phyloP scores from a whole-genome alignment of 2,113 vertebrate genomes.

The Mobula hypostoma region DNA sequence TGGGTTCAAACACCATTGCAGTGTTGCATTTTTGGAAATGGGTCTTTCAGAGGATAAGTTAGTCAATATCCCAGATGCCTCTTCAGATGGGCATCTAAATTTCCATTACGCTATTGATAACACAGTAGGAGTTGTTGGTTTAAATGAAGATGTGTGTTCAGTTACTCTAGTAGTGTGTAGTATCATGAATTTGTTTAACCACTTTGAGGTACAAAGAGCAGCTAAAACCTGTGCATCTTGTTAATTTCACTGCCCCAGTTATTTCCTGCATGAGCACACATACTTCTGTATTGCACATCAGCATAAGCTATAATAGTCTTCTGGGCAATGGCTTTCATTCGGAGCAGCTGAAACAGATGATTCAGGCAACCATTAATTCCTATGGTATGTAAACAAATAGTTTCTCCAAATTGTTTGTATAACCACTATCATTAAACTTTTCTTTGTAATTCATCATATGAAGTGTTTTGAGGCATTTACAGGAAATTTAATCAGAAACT shows the following conservation, averaged over 20 bases:
- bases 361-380: background rate
- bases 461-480: background rate
- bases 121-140: background rate
- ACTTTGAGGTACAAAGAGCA: no score
- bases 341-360: background rate
- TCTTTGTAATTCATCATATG: background rate
- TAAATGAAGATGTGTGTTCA: no score
- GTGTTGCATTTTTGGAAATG: background rate
- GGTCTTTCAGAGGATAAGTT: background rate
- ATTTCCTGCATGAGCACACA: no score
- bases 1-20: background rate
- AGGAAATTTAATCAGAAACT: background rate
- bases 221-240: no score
- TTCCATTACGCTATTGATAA: background rate
- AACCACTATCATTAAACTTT: background rate
- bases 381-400: background rate
- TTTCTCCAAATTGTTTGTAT: background rate
- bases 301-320: background rate
- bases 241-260: no score
- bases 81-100: background rate
- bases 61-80: background rate
- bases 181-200: no score
- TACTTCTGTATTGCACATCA: no score
- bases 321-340: background rate
- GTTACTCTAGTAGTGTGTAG: no score